Evolutionary conservation across 2,888 invertebrate species (phyloP).

Genomic region (Sipha maydis): DNA sequence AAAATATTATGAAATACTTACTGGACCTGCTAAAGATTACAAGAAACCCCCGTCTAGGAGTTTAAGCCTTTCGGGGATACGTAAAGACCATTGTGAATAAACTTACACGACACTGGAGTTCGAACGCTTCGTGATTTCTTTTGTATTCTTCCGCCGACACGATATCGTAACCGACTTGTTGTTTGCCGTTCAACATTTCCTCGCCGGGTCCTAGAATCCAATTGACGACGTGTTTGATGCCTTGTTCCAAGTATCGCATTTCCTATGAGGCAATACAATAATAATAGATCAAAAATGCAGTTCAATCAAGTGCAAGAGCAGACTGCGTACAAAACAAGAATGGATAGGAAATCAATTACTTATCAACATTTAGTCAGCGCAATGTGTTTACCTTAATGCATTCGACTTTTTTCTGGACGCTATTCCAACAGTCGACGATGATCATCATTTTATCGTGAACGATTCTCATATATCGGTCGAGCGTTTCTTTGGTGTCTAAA

Average conservation of each 20-base stretch:
- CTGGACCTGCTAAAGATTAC: background rate
- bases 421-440: constrained; percentile 73
- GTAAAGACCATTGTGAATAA: no score
- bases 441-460: constrained; percentile 72
- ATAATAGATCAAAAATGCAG: background rate
- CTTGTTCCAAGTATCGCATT: constrained; percentile 73
- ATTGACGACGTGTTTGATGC: constrained; percentile 77
- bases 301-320: no score
- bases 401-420: constrained; percentile 72
- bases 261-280: constrained; percentile 66
- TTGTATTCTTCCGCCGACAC: constrained; percentile 78
- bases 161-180: constrained; percentile 79
- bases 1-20: background rate
- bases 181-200: constrained; percentile 76
- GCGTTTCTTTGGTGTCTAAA: constrained; percentile 72
- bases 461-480: constrained; percentile 72
- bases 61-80: background rate
- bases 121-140: constrained; percentile 79
- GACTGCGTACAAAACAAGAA: background rate
- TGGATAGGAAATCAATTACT: background rate
- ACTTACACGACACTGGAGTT: constrained; percentile 77
- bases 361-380: background rate
- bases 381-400: constrained; percentile 69
- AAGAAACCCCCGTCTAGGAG: background rate
- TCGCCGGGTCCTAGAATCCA: constrained; percentile 84